A percentile compares a stretch with the other conserved stretches of the same genome.
Conservation (phyloP, 2,888 invertebrate genomes). For the Cephalotes varians region DNA sequence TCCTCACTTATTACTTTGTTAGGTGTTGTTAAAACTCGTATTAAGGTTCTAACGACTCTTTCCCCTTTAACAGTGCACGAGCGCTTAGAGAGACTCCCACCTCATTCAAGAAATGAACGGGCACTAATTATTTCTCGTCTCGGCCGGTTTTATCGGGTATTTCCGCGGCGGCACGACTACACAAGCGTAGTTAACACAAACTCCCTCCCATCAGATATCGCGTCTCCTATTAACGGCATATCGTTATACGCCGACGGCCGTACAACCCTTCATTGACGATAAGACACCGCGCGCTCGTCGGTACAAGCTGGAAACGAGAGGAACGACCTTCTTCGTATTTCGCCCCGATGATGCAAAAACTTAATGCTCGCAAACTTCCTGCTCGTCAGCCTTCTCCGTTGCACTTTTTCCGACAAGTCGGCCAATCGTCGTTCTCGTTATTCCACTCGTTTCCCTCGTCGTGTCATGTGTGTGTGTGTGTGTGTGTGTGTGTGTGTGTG, state of each 20-base stretch:
- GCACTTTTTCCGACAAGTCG: constrained; percentile 52
- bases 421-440: constrained; percentile 57
- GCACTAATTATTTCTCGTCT: constrained; percentile 77
- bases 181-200: constrained; percentile 66
- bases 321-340: constrained; percentile 58
- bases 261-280: constrained; percentile 55
- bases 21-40: constrained; percentile 48
- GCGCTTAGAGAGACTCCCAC: background rate
- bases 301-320: constrained; percentile 47
- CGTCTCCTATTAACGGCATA: constrained; percentile 73
- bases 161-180: constrained; percentile 59
- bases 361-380: constrained; percentile 68
- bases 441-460: constrained; percentile 32
- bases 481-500: background rate
- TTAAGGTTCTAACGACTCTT: background rate
- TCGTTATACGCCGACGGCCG: constrained; percentile 68
- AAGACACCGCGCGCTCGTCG: constrained; percentile 28
- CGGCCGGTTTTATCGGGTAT: constrained; percentile 65
- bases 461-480: background rate
- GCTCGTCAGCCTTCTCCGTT: constrained; percentile 57
- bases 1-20: constrained; percentile 43
- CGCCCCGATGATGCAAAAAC: constrained; percentile 65
- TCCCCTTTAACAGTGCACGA: background rate
- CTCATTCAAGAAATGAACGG: constrained; percentile 41
- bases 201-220: constrained; percentile 72